Evolutionary conservation across 1,140 invertebrate species (phyloP), one percentile per base, ranked within the genome.

Genomic region (Drosophila tropicalis): DNA sequence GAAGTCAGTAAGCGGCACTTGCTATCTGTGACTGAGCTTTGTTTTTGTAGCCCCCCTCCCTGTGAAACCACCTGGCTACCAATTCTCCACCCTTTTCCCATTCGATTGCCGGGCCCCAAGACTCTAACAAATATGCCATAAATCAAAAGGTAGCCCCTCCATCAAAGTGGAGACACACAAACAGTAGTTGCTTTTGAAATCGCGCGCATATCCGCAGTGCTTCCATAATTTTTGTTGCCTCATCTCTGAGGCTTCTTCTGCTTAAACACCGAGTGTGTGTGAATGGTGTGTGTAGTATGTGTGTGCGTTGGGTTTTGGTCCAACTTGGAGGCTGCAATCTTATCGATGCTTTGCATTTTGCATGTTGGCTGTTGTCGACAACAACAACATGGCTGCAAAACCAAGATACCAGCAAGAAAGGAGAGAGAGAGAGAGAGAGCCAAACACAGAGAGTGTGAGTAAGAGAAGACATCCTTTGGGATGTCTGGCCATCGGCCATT

Each of bases 301-400:
- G 15, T 51, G 9, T 51, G 7, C 9, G 9, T 51, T 47, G 44
- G 17, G 2, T 47, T 47, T 17, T 17, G 7, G 6, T 17, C 15
- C 36, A 13, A 3, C 36, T 13, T 17, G 15, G 44, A 47, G 44
- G 17, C 10, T 51, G 44, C 44, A 51, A 89, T 89, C 84, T 89
- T 89, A 89, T 89, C 84, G 84, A 89, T 89, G 84, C 84, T 89
- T 89, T 89, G 84, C 84, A 90, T 89, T 86, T 89, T 89, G 83
- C 84, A 89, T 89, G 84, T 86, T 87, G 83, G 83, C 79, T 70
- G 72, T 82, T 86, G 82, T 89, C 81, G 77, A 78, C 83, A 89
- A 89, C 81, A 84, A 57, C 78, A 75, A 73, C 70, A 83, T 78
- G 63, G 68, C 70, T 54, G 56, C 36, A 17, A 58, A 71, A 66